These are phyloP conservation scores for Euborellia annulipes DNA, from an alignment of 1,140 invertebrate genomes.

Conservation along the genomic window DNA sequence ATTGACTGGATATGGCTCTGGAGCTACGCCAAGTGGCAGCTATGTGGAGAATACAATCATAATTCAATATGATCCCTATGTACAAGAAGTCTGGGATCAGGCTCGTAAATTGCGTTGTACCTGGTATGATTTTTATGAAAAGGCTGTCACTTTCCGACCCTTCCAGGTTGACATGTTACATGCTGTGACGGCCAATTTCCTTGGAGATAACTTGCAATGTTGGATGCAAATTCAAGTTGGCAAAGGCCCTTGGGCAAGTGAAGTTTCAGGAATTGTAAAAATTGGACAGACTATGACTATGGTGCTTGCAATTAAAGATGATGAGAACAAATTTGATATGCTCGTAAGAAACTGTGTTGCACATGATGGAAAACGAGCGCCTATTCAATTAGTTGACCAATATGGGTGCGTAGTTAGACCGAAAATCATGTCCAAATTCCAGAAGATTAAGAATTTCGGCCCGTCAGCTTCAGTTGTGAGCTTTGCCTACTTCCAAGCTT, in stretches of 20 bases:
- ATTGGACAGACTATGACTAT: constrained; percentile 94
- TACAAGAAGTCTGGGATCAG: constrained; percentile 70
- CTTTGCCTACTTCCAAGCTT: constrained; percentile 91
- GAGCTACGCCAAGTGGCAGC: constrained; percentile 71
- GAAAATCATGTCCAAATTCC: constrained; percentile 86
- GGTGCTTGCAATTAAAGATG: constrained; percentile 87
- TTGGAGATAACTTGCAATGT: constrained; percentile 86
- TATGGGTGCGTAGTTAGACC: constrained; percentile 81
- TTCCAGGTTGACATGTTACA: constrained; percentile 91
- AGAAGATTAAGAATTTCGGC: constrained; percentile 91
- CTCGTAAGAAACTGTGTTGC: constrained; percentile 85
- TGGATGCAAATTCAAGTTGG: constrained; percentile 91
- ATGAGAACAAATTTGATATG: constrained; percentile 93
- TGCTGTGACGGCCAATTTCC: constrained; percentile 84
- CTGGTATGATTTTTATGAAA: constrained; percentile 83
- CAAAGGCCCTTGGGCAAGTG: constrained; percentile 86
- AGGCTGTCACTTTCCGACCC: constrained; percentile 81
- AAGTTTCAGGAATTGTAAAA: constrained; percentile 87
- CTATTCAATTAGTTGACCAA: constrained; percentile 83
- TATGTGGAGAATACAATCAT: constrained; percentile 92
- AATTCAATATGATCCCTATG: constrained; percentile 86
- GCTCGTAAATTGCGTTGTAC: constrained; percentile 75
- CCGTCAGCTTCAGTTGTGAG: constrained; percentile 83
- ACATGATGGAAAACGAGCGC: constrained; percentile 80
- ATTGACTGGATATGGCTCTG: constrained; percentile 38